Evolutionary conservation across 2,797 vertebrate genomes (phyloP), one percentile per base, ranked within the genome.

Genomic region (Syndactyla subalaris): DNA sequence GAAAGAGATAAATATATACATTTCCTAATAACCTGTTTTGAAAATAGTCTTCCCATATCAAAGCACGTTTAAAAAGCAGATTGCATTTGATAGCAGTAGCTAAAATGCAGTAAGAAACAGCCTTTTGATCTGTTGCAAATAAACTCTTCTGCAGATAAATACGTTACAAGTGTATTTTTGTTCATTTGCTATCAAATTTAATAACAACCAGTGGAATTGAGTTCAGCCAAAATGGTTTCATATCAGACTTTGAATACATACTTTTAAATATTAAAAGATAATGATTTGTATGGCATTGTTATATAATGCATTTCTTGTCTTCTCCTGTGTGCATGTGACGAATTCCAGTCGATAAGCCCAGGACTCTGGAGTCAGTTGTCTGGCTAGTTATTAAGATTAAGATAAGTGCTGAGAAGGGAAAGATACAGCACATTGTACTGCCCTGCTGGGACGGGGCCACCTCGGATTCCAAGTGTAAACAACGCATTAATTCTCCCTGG

Each of bases 351-450:
- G 98, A 99, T 98, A 99, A 98, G 96, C 81, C 67, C 78, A 94
- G 91, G 96, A 97, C 96, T 97, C 97, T 97, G 98, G 98, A 98
- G 98, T 98, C 98, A 96, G 97, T 97, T 98, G 98, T 98, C 98
- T 98, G 97, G 97, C 97, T 97, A 91, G 97, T 98, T 98, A 98
- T 98, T 98, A 98, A 98, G 97, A 97, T 97, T 98, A 97, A 98
- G 97, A 98, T 98, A 98, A 98, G 97, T 96, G 73, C 97, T 96
- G 90, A 98, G 97, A 97, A 97, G 3, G 83, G 92, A 97, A 97
- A 97, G 98, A 97, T 97, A 97, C 95, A 93, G 97, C 61, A 83
- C 96, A 97, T 97, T 98, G 97, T 97, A 92, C 96, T 96, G 85
- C 96, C 95, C 97, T 96, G 88, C 83, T 84, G 91, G 92, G 97